A percentile compares a stretch with the other conserved stretches of the same genome.
phyloP scores from a whole-genome alignment of 2,113 vertebrate genomes.

The Rostratula benghalensis region DNA sequence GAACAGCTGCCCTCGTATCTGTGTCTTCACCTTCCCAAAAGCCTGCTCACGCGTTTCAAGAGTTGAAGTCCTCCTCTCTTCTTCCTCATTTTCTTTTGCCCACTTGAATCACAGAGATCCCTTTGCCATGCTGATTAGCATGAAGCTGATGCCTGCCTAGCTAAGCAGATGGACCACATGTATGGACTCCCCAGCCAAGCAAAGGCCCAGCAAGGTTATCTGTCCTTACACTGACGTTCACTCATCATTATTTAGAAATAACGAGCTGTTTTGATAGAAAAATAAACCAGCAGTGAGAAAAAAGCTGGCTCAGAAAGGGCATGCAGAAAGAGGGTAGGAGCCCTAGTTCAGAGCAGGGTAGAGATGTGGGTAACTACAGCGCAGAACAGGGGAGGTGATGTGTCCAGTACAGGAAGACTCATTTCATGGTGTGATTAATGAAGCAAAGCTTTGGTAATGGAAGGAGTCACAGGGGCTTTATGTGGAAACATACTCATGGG shows the following conservation, averaged over 20 bases:
- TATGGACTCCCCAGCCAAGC: not conserved
- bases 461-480: not conserved
- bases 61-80: not conserved
- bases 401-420: not conserved
- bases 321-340: not conserved
- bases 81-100: not conserved
- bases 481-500: not conserved
- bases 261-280: not conserved
- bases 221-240: not conserved
- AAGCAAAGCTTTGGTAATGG: not conserved
- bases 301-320: not conserved
- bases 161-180: not conserved
- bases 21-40: not conserved
- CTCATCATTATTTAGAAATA: not conserved
- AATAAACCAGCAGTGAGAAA: not conserved
- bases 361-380: not conserved
- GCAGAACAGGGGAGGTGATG: not conserved
- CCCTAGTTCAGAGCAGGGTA: not conserved
- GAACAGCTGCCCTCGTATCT: not conserved
- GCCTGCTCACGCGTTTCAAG: not conserved
- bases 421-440: rapidly evolving
- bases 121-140: not conserved
- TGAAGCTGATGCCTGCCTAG: not conserved
- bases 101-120: not conserved
- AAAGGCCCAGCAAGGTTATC: not conserved